Evolutionary conservation across 2,888 invertebrate species (phyloP), one percentile per base, ranked within the genome.

Genomic region (Galerucella calmariensis): DNA sequence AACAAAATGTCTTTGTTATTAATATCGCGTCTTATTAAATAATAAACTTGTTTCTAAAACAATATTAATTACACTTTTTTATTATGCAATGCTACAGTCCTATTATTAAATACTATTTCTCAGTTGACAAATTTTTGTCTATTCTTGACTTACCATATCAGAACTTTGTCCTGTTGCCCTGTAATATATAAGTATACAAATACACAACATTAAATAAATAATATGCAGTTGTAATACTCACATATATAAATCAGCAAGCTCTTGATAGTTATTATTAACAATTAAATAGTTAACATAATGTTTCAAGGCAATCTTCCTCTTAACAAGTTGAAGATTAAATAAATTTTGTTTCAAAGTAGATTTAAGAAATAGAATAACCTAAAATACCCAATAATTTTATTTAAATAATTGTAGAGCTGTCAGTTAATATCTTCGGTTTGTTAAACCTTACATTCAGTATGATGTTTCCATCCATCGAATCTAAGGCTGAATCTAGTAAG

Each of bases 271-370:
- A 77, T 92, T 90, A 79, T 92, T 92, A 9, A 88, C 91, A 11
- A 91, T 90, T n/a, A 96, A 86, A 85, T 94, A 94, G 80, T 92
- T 91, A 11, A 93, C 89, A 83, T 95, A 96, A 81, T 94, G 93
- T 77, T 92, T 90, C 11, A 94, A 88, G 0, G 95, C 95, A 5
- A 91, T 87, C 1, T 93, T 92, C 73, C 93, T 89, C n/a, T 91
- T 90, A 0, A 92, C 88, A 1, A 97, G 85, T 63, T 95, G 87
- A 80, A 92, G 91, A 76, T 93, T 91, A 48, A 95, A 92, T 61
- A 95, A 85, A 75, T 91, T 91, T 79, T 90, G 90, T 79, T 94
- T 94, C 10, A 97, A 85, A 0, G 95, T 94, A 82, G 91, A 92
- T 73, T 92, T 92, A 2, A 97, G 88, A 86, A 94, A 96, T 10